Conservation (phyloP, 2,888 invertebrate species). For the Melangyna quadrimaculata region DNA sequence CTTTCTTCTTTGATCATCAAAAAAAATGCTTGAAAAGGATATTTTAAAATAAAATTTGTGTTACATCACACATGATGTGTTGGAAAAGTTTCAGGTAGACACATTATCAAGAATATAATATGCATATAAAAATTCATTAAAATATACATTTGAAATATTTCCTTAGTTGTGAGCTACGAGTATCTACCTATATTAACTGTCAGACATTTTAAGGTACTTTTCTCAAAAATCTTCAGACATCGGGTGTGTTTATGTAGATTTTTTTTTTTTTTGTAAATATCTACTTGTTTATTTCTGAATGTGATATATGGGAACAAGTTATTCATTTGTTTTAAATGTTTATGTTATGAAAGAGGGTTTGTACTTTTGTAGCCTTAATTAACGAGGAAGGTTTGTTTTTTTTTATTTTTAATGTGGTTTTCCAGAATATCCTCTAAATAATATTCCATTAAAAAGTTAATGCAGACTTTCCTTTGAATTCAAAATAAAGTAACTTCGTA, state of each 20-base stretch:
- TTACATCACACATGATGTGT: neutral
- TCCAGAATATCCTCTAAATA: constrained; percentile 46
- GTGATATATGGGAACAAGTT: constrained; percentile 1
- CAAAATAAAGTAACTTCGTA: neutral
- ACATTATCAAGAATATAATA: constrained; percentile 20
- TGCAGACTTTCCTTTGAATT: constrained; percentile 13
- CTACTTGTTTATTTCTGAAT: constrained; percentile 19
- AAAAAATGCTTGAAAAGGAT: constrained; percentile 9
- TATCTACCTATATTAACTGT: constrained; percentile 36
- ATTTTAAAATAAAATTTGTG: constrained; percentile 9
- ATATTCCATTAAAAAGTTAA: constrained; percentile 70
- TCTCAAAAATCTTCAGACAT: constrained; percentile 16
- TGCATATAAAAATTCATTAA: constrained; percentile 57
- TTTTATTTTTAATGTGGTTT: constrained; percentile 2
- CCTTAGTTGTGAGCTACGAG: constrained; percentile 36
- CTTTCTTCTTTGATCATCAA: constrained; percentile 5
- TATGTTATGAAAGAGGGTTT: constrained; percentile 20
- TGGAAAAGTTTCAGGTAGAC: constrained; percentile 58
- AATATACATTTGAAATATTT: constrained; percentile 56
- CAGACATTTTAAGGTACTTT: constrained; percentile 58
- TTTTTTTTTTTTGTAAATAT: constrained; percentile 5
- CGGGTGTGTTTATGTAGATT: neutral
- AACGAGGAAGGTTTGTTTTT: constrained; percentile 20
- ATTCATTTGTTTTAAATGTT: constrained; percentile 37
- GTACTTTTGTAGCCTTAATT: constrained; percentile 53